Conservation (phyloP, 2,113 vertebrate species). For the Bubo scandiacus region DNA sequence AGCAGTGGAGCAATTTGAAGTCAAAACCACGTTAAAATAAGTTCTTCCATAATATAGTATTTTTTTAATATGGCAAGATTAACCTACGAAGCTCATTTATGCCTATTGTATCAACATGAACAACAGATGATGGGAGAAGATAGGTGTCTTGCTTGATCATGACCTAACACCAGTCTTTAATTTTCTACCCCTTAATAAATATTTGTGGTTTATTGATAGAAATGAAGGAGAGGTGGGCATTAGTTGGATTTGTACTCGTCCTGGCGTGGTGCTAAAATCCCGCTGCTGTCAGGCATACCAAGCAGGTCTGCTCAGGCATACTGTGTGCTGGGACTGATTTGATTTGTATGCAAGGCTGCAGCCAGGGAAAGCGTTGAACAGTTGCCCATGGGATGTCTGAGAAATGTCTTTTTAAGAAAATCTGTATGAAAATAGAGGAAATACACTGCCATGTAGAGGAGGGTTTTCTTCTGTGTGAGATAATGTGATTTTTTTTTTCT, state of each 20-base stretch:
- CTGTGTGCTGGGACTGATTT: neutral
- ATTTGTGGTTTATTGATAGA: neutral
- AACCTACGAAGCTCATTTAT: neutral
- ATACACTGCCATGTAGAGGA: neutral
- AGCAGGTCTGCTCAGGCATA: neutral
- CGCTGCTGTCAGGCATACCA: neutral
- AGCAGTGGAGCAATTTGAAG: neutral
- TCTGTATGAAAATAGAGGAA: neutral
- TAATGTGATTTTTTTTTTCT: neutral
- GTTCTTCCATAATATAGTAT: neutral
- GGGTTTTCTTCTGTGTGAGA: neutral
- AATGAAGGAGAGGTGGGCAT: neutral
- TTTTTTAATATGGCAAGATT: neutral
- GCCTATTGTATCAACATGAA: rapidly evolving
- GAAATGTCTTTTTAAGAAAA: neutral
- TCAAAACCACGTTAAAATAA: neutral
- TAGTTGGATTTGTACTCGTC: rapidly evolving
- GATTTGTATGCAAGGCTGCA: neutral
- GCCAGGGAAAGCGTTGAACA: neutral
- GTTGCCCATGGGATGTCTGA: neutral
- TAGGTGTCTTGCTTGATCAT: neutral
- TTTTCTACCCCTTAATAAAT: neutral
- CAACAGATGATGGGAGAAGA: neutral
- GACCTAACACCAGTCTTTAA: neutral
- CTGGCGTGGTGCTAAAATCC: neutral